Conservation (phyloP, 1,140 invertebrate genomes). For the Potamilus streckersoni region DNA sequence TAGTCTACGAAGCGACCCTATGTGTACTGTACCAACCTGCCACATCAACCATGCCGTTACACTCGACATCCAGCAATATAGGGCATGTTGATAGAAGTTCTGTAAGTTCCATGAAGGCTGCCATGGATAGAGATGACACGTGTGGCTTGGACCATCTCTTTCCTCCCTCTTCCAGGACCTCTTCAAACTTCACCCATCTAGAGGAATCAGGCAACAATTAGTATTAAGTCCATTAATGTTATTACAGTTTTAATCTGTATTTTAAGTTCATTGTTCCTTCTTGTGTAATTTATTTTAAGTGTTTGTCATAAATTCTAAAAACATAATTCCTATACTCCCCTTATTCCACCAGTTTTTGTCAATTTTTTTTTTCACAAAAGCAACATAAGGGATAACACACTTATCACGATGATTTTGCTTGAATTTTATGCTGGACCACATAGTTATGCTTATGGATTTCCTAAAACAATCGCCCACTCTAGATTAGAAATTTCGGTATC, state of each 20-base stretch:
- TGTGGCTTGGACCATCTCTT: slow-evolving; percentile 69
- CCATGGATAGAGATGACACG: slow-evolving; percentile 66
- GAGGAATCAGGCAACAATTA: neutral
- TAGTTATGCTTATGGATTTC: no score
- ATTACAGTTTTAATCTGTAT: neutral
- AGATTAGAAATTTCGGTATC: no score
- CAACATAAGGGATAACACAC: neutral
- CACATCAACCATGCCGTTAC: slow-evolving; percentile 49
- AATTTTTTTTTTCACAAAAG: neutral
- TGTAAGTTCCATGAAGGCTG: slow-evolving; percentile 64
- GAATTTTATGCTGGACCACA: neutral
- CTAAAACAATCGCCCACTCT: no score
- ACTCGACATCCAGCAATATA: slow-evolving; percentile 56
- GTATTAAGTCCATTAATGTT: no score
- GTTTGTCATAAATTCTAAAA: neutral
- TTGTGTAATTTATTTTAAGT: neutral
- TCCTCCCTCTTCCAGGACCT: slow-evolving; percentile 66
- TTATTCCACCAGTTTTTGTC: neutral
- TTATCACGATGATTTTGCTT: no score
- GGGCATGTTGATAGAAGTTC: slow-evolving; percentile 55
- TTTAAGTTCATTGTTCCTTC: no score
- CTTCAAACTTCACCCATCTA: slow-evolving; percentile 71
- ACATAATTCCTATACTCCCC: neutral
- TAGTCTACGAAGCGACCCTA: neutral
- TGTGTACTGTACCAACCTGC: slow-evolving; percentile 35